phyloP scores from a whole-genome alignment of 64 coral and sea anemone genomes.

The Porites lutea region DNA sequence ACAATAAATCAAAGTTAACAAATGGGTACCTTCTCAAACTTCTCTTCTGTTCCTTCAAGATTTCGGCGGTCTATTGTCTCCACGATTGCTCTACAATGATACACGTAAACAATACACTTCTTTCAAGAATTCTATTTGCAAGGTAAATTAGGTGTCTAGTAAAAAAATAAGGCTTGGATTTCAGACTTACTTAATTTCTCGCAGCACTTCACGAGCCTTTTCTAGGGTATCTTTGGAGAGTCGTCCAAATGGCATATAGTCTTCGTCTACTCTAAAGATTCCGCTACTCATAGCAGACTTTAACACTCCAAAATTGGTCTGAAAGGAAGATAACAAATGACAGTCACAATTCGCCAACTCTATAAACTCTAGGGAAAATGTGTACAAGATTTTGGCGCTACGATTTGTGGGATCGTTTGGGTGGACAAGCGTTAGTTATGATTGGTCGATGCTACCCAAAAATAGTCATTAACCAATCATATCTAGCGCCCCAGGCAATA shows the following conservation, averaged over 20 bases:
- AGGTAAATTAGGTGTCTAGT: not conserved
- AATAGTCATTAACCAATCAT: too few species aligned
- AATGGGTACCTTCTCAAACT: conserved; percentile 83
- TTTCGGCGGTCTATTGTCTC: conserved; percentile 48
- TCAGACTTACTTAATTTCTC: conserved; percentile 74
- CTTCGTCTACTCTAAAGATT: conserved; percentile 44
- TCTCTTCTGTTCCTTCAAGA: conserved; percentile 67
- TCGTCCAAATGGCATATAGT: conserved; percentile 90
- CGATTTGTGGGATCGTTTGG: too few species aligned
- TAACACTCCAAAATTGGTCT: conserved; percentile 57
- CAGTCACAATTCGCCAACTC: not conserved
- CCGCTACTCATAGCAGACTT: conserved; percentile 26
- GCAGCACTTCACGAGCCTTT: conserved; percentile 63
- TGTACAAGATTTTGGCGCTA: not conserved
- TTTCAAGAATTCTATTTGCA: too few species aligned
- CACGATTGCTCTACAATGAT: conserved; percentile 54
- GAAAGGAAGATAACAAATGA: not conserved
- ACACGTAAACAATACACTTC: not conserved
- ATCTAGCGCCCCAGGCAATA: too few species aligned
- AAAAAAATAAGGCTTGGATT: not conserved
- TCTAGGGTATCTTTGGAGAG: conserved; percentile 78
- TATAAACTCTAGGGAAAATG: not conserved
- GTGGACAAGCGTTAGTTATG: too few species aligned
- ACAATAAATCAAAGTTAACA: not conserved
- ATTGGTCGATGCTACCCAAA: too few species aligned